Evolutionary conservation across 2,113 vertebrate species (phyloP), one percentile per base, ranked within the genome.

Genomic region (Hydropotes inermis): DNA sequence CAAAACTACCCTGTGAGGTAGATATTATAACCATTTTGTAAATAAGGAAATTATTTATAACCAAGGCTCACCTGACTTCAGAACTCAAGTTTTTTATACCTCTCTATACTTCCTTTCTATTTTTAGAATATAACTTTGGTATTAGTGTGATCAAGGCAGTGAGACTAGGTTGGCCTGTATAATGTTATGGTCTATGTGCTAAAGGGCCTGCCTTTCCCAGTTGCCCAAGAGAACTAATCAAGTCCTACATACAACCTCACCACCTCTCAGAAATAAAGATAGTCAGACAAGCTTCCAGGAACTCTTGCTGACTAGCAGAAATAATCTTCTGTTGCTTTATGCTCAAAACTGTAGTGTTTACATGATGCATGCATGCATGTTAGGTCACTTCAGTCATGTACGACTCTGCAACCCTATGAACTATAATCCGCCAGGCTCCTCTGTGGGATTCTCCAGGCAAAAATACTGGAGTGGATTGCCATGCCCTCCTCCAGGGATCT

Each of bases 21-120:
- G 39, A 50, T 57, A 27, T 76, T 91, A 60, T 28, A 95, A 85
- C 67, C 33, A 67, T 50, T 90, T 96, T 86, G 33, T 78, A 74
- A 92, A 89, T 89, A 89, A 93, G 39, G 33, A 82, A 45, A 74
- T 94, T 91, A 52, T 79, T 92, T 85, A 74, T 91, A 87, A 87
- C 12, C 30, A 14, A 95, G 33, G 5, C 19, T 83, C 28, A 94
- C 43, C 47, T 91, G 82, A 95, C 61, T 43, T 94, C 36, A n/a
- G 27, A 95, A 95, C 33, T 76, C 12, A 12, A 76, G 23, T 43
- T 76, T 74, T 76, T 76, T 43, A 43, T 76, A 43, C 39, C 23
- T 27, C 36, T 43, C 21, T 76, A 43, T 76, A 79, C 27, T 47
- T 79, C 76, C 28, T 88, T 19, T 78, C 30, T 89, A 27, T 91